These are phyloP conservation scores for Geotrupes spiniger DNA, from an alignment of 2,888 invertebrate genomes.

Conservation along the genomic window DNA sequence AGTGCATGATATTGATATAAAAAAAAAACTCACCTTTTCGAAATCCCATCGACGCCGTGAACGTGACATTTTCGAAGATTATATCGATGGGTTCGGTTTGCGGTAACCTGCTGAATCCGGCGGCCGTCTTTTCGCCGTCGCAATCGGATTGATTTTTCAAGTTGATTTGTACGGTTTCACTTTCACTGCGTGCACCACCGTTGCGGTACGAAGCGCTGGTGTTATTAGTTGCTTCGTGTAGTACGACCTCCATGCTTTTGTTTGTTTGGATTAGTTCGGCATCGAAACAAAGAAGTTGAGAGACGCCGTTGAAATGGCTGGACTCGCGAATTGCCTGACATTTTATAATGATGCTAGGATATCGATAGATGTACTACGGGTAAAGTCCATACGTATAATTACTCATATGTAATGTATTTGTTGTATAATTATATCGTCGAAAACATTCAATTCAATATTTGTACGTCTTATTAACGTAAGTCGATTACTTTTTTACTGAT, in stretches of 20 bases:
- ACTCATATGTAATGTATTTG: too few species aligned
- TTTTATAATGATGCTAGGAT: constrained; percentile 7
- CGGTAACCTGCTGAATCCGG: constrained; percentile 36
- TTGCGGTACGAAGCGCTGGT: constrained; percentile 9
- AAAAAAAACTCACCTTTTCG: constrained; percentile 70
- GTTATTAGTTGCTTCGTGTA: constrained; percentile 34
- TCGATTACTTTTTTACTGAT: too few species aligned
- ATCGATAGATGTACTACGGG: not conserved
- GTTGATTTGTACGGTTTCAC: constrained; percentile 7
- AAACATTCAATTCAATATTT: too few species aligned
- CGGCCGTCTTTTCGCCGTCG: constrained; percentile 7
- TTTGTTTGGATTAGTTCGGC: constrained; percentile 15
- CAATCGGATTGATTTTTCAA: constrained; percentile 2
- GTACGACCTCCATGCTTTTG: constrained; percentile 33
- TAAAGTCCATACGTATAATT: constrained; percentile 1
- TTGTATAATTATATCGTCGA: too few species aligned
- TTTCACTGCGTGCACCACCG: constrained; percentile 8
- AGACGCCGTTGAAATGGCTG: not conserved
- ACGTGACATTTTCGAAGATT: constrained; percentile 70
- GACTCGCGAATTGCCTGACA: constrained; percentile 1
- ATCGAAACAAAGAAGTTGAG: constrained; percentile 23
- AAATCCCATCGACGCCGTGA: constrained; percentile 69
- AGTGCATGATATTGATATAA: too few species aligned
- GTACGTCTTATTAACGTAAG: too few species aligned
- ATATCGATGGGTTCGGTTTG: constrained; percentile 57